Base-by-base conservation (phyloP, 2,888 invertebrate species). In the Agriopis leucophaearia region DNA sequence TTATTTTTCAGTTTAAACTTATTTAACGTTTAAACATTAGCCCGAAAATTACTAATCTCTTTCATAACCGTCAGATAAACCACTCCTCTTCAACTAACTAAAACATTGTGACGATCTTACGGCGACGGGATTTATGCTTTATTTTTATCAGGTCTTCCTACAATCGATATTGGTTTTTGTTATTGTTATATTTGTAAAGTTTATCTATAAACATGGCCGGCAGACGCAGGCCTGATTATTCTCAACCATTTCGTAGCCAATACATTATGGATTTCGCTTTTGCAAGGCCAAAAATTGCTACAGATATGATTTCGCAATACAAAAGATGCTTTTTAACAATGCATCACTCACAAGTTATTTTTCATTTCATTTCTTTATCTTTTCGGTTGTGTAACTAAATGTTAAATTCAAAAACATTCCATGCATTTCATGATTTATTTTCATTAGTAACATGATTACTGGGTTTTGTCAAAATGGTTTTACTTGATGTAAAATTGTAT, bases 381-480 rank as follows among this genome's bases (percentile, higher is more conserved):
- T n/a, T 58, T 64, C 45, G 58, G 40, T 36, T 52, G 12, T 55
- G n/a, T 56, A 40, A 44, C 48, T 56, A 51, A 54, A 57, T 44
- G 6, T 64, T 54, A 50, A 60, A 68, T 55, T 61, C 60, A 59
- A 61, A 52, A 61, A 72, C 74, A 74, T 72, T 73, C 73, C 73
- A 71, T 62, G 60, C 60, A 50, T 60, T 61, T n/a, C 58, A 57
- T 35, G 13, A 15, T 18, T n/a, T 51, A 56, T 35, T 18, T n/a
- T 51, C 16, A 59, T 58, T 62, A 67, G 66, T 67, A 62, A 58
- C 59, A 50, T 50, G 13, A 9, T 27, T 58, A 55, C 48, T 55
- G 47, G 59, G 61, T 68, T 51, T 65, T 51, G 1, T 44, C 35
- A 47, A 59, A 59, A 51, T 61, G 27, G 63, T 66, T 69, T 65